Evolutionary conservation across 2,113 vertebrate genomes (phyloP).

Genomic region (Hystrix brachyura): DNA sequence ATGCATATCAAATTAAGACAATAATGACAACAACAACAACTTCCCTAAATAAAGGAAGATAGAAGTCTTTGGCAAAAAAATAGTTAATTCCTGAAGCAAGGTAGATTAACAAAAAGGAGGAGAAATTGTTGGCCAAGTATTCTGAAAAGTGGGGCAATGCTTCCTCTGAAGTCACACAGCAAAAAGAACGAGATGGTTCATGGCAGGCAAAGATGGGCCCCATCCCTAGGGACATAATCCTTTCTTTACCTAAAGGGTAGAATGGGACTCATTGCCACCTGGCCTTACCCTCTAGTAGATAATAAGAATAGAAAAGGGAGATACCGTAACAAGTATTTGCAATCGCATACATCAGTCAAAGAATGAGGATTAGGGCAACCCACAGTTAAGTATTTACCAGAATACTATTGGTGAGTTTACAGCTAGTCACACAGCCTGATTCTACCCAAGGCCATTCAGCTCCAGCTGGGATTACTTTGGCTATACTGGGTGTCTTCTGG

Average conservation of each 20-base stretch:
- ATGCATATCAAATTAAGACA: not conserved
- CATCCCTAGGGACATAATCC: not conserved
- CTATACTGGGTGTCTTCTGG: not conserved
- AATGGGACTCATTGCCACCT: not conserved
- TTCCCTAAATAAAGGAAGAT: not conserved
- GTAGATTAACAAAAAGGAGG: not conserved
- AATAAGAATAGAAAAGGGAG: not conserved
- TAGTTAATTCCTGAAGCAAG: not conserved
- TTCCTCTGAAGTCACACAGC: not conserved
- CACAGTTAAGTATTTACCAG: not conserved
- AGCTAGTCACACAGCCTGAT: not conserved
- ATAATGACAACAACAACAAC: not conserved
- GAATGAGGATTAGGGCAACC: not conserved
- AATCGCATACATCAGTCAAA: not conserved
- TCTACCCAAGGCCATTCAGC: not conserved
- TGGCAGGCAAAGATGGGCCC: not conserved
- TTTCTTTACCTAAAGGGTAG: not conserved
- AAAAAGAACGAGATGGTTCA: not conserved
- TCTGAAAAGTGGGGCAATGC: not conserved
- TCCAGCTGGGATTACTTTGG: not conserved
- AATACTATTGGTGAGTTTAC: not conserved
- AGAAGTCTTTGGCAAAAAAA: not conserved
- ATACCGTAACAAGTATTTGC: not conserved
- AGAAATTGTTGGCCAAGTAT: not conserved
- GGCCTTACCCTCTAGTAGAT: not conserved